phyloP scores from a whole-genome alignment of 2,797 vertebrate genomes.

The Vireo griseus region DNA sequence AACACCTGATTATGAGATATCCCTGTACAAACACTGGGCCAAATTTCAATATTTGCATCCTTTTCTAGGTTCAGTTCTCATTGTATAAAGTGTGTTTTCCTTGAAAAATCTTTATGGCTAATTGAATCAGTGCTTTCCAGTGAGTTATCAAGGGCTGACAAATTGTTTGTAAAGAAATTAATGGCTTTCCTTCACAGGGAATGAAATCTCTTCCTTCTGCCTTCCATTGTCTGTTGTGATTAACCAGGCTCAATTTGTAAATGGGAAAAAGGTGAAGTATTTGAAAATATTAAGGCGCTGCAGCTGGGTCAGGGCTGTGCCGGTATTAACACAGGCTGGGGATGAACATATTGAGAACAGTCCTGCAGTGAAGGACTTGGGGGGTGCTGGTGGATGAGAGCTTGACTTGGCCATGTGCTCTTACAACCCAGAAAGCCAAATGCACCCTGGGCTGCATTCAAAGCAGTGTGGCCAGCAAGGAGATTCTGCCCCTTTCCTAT shows the following conservation, averaged over 20 bases:
- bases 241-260: not conserved
- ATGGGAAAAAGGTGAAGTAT: not conserved
- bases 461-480: not conserved
- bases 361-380: accelerated
- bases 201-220: not conserved
- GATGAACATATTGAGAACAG: accelerated
- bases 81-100: not conserved
- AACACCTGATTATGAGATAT: not conserved
- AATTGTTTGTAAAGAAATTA: not conserved
- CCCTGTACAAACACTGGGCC: not conserved
- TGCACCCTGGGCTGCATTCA: not conserved
- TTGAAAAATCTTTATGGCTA: not conserved
- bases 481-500: not conserved
- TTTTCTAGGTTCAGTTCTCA: not conserved
- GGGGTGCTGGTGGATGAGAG: not conserved
- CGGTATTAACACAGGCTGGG: accelerated
- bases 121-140: not conserved
- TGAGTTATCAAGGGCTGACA: not conserved
- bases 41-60: not conserved
- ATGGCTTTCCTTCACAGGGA: not conserved
- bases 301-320: not conserved
- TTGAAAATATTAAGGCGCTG: not conserved
- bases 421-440: not conserved
- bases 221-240: not conserved
- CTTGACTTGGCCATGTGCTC: not conserved